Base-by-base conservation (phyloP, 2,888 invertebrate genomes). In the Caenorhabditis auriculariae region DNA sequence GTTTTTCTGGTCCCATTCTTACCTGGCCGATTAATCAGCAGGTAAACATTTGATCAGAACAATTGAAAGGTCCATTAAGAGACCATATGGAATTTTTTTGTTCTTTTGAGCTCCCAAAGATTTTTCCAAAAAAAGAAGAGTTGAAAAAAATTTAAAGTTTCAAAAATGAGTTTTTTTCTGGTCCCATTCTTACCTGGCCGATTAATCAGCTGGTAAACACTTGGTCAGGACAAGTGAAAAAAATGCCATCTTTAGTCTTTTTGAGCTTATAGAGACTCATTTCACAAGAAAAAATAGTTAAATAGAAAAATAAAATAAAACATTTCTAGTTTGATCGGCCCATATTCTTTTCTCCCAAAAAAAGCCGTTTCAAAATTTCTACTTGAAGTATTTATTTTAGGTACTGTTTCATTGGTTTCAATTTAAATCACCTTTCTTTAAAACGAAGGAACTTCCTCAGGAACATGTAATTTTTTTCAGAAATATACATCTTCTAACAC, bases 111-210 rank as follows among this genome's bases (percentile, higher is more conserved):
- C 7, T n/a, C n/a, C 12, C 15, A 12, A 19, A 41, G 19, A 41
- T 9, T n/a, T 9, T n/a, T 7, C 12, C 7, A 12, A 9, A n/a
- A 1, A 41, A 17, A 41, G 19, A 41, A 23, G 9, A 2, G 21
- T 9, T 9, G 44, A 44, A 19, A 44, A 35, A 35, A 44, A 9
- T 12, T 44, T 17, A 19, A 19, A n/a, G 9, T 15, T 15, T 41
- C 17, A n/a, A 9, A 41, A 17, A 19, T 12, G n/a, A 35, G 35
- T 1, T 15, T 94, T 35, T 94, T 66, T 94, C 94, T 84, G 93
- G 93, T 0, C 94, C 93, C 4, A 93, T 93, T 60, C 87, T 94
- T 66, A 90, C 93, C 58, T 87, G 92, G 69, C 89, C 91, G 12
- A 90, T 76, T 1, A 74, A 79, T 57, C 76, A 77, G 53, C 78